phyloP scores from a whole-genome alignment of 2,113 vertebrate species.

The Tor tambroides region DNA sequence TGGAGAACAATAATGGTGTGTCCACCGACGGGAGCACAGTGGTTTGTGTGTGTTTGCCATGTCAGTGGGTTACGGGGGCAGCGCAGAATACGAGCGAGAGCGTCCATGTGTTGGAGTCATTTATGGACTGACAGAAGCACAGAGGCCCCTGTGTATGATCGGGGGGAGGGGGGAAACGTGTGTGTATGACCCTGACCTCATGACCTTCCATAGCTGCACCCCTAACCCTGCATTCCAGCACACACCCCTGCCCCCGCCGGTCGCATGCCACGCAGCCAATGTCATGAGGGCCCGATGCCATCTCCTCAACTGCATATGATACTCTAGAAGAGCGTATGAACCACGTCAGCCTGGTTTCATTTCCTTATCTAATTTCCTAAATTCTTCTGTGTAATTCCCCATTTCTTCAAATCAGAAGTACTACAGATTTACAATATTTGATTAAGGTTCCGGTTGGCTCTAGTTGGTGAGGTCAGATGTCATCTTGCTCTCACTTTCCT shows the following conservation, averaged over 20 bases:
- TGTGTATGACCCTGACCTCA: constrained; percentile 46
- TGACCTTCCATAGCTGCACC: constrained; percentile 51
- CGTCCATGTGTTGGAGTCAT: constrained; percentile 57
- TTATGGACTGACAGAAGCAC: constrained; percentile 54
- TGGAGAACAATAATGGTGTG: constrained; percentile 55
- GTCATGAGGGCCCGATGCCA: constrained; percentile 20
- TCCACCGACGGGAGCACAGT: constrained; percentile 10
- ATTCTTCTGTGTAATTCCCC: constrained; percentile 8
- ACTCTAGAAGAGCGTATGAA: neutral
- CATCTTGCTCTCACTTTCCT: neutral
- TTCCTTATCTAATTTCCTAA: constrained; percentile 44
- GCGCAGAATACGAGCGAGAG: constrained; percentile 32
- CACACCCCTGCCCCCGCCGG: constrained; percentile 56
- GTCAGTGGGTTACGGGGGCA: constrained; percentile 33
- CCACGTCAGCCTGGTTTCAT: constrained; percentile 24
- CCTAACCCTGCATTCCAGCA: constrained; percentile 54
- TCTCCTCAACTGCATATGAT: constrained; percentile 6
- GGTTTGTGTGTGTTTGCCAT: constrained; percentile 35
- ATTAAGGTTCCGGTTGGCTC: neutral
- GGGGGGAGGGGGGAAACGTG: neutral
- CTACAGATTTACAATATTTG: constrained; percentile 21
- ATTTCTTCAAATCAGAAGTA: constrained; percentile 30
- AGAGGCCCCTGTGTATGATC: constrained; percentile 47
- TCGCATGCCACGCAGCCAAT: constrained; percentile 62
- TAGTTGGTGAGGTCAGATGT: constrained; percentile 16